These are phyloP conservation scores for Tyria jacobaeae DNA, from an alignment of 2,888 invertebrate species.

Conservation along the genomic window DNA sequence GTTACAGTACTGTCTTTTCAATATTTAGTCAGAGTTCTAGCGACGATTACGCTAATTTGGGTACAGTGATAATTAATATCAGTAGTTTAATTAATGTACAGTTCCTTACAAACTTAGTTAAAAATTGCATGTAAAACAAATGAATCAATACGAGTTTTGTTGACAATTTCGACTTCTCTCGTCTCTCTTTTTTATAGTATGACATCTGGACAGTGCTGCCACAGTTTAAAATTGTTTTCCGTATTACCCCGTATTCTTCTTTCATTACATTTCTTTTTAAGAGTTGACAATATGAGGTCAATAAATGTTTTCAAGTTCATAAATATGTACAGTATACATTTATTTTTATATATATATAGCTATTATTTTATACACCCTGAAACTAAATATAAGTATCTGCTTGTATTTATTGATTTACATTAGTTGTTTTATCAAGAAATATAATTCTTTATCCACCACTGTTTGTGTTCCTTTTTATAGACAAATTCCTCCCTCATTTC, in stretches of 20 bases:
- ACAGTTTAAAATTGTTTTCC: neutral
- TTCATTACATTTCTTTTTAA: too few relatives aligned
- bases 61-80: neutral
- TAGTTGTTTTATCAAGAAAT: too few relatives aligned
- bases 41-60: neutral
- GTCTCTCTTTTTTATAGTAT: neutral
- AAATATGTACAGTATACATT: too few relatives aligned
- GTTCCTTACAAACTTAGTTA: neutral
- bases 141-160: slow-evolving; percentile 10
- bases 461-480: too few relatives aligned
- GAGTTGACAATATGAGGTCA: too few relatives aligned
- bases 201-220: slow-evolving; percentile 2
- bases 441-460: too few relatives aligned
- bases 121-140: slow-evolving; percentile 8
- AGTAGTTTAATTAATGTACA: slow-evolving; percentile 6
- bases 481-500: too few relatives aligned
- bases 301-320: too few relatives aligned
- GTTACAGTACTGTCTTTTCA: slow-evolving; percentile 1
- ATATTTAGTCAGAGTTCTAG: neutral
- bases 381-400: too few relatives aligned
- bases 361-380: too few relatives aligned
- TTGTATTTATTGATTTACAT: too few relatives aligned
- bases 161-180: neutral
- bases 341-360: too few relatives aligned
- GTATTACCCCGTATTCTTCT: neutral